Percentiles rank a stretch among this genome's conserved stretches.
phyloP scores from a whole-genome alignment of 1,140 invertebrate genomes.

The Atta texana region DNA sequence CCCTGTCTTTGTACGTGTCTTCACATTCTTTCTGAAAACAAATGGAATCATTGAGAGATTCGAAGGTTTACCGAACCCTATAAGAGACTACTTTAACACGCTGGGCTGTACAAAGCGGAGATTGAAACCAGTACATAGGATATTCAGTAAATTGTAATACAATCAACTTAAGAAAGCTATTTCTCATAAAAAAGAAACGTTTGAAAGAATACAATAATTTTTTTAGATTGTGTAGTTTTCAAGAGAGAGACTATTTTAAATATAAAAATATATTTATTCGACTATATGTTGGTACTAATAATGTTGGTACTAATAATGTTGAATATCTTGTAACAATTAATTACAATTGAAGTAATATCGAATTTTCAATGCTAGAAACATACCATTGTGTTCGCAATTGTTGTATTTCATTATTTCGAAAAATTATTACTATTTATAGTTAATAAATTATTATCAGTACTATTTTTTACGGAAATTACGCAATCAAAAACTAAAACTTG shows the following conservation, averaged over 20 bases:
- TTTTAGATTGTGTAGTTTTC: background rate
- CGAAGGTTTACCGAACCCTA: conserved; percentile 63
- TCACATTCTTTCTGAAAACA: conserved; percentile 93
- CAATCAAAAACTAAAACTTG: background rate
- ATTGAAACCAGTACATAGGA: conserved; percentile 58
- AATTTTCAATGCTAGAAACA: background rate
- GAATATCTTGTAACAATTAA: background rate
- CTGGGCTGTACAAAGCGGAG: conserved; percentile 32
- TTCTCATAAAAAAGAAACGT: background rate
- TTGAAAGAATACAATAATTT: background rate
- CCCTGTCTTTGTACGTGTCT: conserved; percentile 93
- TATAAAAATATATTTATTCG: background rate
- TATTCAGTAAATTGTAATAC: conserved; percentile 94
- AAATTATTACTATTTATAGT: background rate
- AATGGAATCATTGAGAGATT: conserved; percentile 86
- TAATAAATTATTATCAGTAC: no score
- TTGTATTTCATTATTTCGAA: background rate
- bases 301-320: background rate
- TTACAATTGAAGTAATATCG: background rate
- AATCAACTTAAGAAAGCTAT: background rate
- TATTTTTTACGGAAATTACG: background rate
- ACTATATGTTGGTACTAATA: background rate
- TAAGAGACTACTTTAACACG: conserved; percentile 65
- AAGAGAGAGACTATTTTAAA: background rate
- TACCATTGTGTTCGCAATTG: background rate